Evolutionary conservation across 2,888 invertebrate genomes (phyloP), one percentile per base, ranked within the genome.

Genomic region (Arrhopalites spinosus): DNA sequence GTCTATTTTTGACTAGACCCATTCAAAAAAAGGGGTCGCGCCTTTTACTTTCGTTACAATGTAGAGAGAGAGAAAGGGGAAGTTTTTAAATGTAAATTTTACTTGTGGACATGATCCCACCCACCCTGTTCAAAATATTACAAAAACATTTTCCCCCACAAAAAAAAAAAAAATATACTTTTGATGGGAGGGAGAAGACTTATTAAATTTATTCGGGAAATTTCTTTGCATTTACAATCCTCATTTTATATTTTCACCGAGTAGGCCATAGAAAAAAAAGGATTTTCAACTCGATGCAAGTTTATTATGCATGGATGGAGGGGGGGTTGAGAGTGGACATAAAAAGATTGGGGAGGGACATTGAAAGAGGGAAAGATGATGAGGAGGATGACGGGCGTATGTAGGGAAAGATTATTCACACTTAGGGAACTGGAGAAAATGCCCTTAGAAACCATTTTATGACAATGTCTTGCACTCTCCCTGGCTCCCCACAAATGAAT

Each of bases 391-490:
- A 53, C 27, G 71, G 59, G 70, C 63, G 23, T 59, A 20, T 27
- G 45, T 43, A 72, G 69, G 73, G 71, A 74, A 75, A 79, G 79
- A 81, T 81, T 79, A 81, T 81, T 81, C 78, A 81, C 81, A 81
- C 79, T 78, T 81, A 77, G 75, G 53, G 63, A 67, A 75, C 17
- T 47, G 47, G 68, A 72, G 75, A 78, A 80, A 78, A 77, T 76
- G 23, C 59, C 53, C 59, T 25, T 27, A 59, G 59, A 59, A 78
- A 76, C 73, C 78, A 78, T 78, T 79, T 79, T 79, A 81, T 76
- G 81, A 78, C 78, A 81, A 77, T 81, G 78, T 76, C 77, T 79
- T 77, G 72, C 78, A 77, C 81, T 78, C 78, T 78, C 77, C 70
- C 64, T 56, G 50, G 67, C 23, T 69, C 47, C 56, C 59, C 59